Percentiles rank a stretch among this genome's conserved stretches.
phyloP scores from a whole-genome alignment of 1,140 invertebrate genomes.

The Palaemon carinicauda region DNA sequence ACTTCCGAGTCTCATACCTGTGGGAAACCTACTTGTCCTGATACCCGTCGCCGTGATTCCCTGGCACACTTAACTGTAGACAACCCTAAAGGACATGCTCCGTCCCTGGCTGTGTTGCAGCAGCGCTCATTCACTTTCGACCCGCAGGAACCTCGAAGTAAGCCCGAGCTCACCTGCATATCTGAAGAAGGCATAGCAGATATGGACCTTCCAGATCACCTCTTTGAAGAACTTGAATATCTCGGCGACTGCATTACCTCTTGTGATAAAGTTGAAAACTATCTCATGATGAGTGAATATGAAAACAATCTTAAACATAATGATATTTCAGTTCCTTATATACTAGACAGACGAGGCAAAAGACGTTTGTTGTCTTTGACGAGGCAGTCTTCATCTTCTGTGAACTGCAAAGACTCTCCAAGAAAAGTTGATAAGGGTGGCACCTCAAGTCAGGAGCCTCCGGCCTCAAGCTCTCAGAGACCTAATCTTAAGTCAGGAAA shows the following conservation, averaged over 20 bases:
- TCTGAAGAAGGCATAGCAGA: constrained; percentile 86
- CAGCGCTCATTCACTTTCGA: constrained; percentile 43
- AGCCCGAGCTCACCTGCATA: constrained; percentile 83
- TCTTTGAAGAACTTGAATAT: constrained; percentile 82
- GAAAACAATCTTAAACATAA: constrained; percentile 79
- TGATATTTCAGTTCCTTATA: constrained; percentile 6
- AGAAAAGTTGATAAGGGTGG: not conserved
- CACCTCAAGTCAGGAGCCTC: not conserved
- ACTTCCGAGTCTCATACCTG: constrained; percentile 66
- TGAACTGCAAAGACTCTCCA: constrained; percentile 17
- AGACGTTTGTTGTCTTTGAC: constrained; percentile 20
- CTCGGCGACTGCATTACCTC: constrained; percentile 81
- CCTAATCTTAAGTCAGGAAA: not conserved
- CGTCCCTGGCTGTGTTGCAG: constrained; percentile 47
- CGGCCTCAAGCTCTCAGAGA: not conserved
- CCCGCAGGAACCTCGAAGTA: constrained; percentile 41
- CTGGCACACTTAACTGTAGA: constrained; percentile 49
- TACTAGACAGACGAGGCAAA: constrained; percentile 18
- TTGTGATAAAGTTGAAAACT: constrained; percentile 88
- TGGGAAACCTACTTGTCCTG: constrained; percentile 69
- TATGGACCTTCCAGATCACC: constrained; percentile 82
- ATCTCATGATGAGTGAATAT: constrained; percentile 85
- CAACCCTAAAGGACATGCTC: not conserved
- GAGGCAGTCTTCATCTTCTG: not conserved
- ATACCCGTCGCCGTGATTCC: constrained; percentile 68